Percentiles rank a stretch among this genome's conserved stretches.
phyloP scores from a whole-genome alignment of 2,888 invertebrate genomes.

The Calephelis perditalis region DNA sequence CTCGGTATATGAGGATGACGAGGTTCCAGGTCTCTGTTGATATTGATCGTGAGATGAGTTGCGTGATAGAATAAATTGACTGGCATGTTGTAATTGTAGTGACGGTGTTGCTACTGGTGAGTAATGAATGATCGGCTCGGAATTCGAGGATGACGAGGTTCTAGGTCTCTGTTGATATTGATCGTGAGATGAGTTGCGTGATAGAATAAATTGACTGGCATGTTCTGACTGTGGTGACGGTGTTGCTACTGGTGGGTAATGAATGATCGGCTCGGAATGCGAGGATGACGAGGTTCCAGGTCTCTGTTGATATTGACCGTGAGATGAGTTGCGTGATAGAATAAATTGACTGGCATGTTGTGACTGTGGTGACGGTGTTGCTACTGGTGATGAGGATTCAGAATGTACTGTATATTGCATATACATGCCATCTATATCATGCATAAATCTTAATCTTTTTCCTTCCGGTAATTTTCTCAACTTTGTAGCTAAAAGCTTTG shows the following conservation, averaged over 20 bases:
- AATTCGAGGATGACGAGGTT: background rate
- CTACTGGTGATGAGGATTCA: background rate
- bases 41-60: no score
- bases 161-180: background rate
- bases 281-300: background rate
- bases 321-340: no score
- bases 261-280: no score
- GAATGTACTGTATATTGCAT: background rate
- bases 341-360: background rate
- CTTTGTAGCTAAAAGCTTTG: slow-evolving; percentile 24
- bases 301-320: background rate
- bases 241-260: slow-evolving; percentile 1
- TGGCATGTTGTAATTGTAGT: slow-evolving; percentile 5
- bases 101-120: slow-evolving; percentile 5
- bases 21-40: slow-evolving; percentile 7
- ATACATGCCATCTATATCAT: slow-evolving; percentile 24
- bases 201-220: background rate
- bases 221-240: slow-evolving; percentile 6
- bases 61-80: no score
- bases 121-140: no score
- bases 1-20: background rate
- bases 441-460: slow-evolving; percentile 18
- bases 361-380: slow-evolving; percentile 10
- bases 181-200: no score
- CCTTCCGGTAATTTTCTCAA: slow-evolving; percentile 21